Conservation (phyloP, 1,140 invertebrate species). For the Daktulosphaira vitifoliae region DNA sequence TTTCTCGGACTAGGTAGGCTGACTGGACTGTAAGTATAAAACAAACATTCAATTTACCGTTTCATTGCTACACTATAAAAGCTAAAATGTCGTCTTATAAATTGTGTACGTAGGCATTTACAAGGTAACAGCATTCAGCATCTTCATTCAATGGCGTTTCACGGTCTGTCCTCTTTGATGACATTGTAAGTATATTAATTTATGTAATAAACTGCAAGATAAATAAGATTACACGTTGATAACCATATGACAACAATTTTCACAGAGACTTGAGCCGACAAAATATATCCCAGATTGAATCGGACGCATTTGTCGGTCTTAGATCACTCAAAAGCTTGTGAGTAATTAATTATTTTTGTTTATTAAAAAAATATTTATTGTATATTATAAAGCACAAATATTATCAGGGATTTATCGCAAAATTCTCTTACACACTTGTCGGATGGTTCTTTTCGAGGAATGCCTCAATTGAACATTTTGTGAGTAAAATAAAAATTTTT, state of each 20-base stretch:
- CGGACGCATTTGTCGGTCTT: conserved; percentile 40
- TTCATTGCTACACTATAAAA: too few species aligned
- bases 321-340: conserved; percentile 20
- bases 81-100: too few species aligned
- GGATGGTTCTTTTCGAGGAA: conserved; percentile 44
- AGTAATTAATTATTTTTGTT: neutral
- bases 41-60: too few species aligned
- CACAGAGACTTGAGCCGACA: conserved; percentile 40
- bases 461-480: conserved; percentile 40
- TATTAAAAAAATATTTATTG: neutral
- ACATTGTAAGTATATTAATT: conserved; percentile 39
- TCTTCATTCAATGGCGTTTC: conserved; percentile 40
- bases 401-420: conserved; percentile 44
- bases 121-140: conserved; percentile 41
- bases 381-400: too few species aligned
- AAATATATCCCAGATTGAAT: conserved; percentile 38
- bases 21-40: conserved; percentile 42
- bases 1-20: conserved; percentile 42
- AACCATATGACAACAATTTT: conserved; percentile 22
- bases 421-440: conserved; percentile 42
- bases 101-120: conserved; percentile 41
- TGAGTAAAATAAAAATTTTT: conserved; percentile 36
- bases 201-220: too few species aligned
- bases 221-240: conserved; percentile 23
- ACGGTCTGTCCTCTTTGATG: conserved; percentile 41